Evolutionary conservation across 2,797 vertebrate species (phyloP), one percentile per base, ranked within the genome.

Genomic region (Hephaestus fuliginosus): DNA sequence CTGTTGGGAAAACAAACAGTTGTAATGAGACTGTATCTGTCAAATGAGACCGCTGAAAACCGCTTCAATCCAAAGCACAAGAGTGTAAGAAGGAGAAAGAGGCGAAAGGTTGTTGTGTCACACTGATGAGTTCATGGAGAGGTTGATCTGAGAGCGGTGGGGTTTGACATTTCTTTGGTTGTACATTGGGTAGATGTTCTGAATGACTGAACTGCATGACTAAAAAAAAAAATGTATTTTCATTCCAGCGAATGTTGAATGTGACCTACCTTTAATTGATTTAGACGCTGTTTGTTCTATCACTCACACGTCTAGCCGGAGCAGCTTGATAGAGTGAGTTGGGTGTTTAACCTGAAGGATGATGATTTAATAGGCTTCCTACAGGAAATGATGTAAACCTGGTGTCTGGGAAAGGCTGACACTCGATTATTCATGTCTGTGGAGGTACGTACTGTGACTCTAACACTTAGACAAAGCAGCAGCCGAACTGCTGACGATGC

Each of bases 1-100:
- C 92, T 94, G 93, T 94, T 94, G 93, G 94, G 89, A 93, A 94
- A 96, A 94, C 93, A 95, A 89, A 91, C 92, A 88, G 88, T 88
- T 88, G 92, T 89, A 86, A 90, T 81, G 88, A 93, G 89, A 85
- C 86, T 74, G 76, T 75, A 84, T 92, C 87, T 82, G 87, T 91
- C 85, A 86, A 81, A 83, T 57, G 83, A 86, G 82, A 82, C 81
- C 36, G 66, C 77, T 14, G 79, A 78, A 82, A 71, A 69, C 28
- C 11, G 39, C 76, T 62, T 81, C 56, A 48, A 14, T 78, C 68
- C 56, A 55, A 63, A 66, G 33, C 60, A 60, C 52, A 17, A 15
- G 28, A 71, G 62, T 1, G 28, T 8, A 18, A 12, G 22, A 63
- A 17, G 68, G 70, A 63, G 53, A n/a, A 51, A 61, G 49, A 48